Percentiles rank a stretch among this genome's conserved stretches.
Conservation (phyloP, 2,113 vertebrate genomes). For the Hiodon alosoides region DNA sequence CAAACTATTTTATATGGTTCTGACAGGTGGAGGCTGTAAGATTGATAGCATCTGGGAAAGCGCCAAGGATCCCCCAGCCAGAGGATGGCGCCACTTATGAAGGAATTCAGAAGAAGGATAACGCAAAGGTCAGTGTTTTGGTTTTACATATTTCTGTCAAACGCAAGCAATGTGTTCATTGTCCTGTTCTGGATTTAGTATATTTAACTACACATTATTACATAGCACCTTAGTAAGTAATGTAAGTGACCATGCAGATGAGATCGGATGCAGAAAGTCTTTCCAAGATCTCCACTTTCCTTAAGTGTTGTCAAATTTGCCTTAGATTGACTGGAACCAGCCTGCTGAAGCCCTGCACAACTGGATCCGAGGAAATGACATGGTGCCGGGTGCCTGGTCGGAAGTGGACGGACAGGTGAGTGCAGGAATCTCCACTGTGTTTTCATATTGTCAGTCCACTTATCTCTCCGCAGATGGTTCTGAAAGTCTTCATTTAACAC, state of each 20-base stretch:
- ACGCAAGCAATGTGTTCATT: too few relatives aligned
- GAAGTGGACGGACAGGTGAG: constrained; percentile 73
- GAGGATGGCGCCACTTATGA: constrained; percentile 77
- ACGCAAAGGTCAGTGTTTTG: constrained; percentile 57
- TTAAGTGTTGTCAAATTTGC: neutral
- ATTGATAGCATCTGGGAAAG: constrained; percentile 67
- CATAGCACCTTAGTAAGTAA: too few relatives aligned
- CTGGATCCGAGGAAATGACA: constrained; percentile 85
- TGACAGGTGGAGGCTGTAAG: constrained; percentile 74
- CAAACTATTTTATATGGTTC: constrained; percentile 6
- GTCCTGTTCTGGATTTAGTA: too few relatives aligned
- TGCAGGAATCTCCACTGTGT: neutral
- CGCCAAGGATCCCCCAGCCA: constrained; percentile 65
- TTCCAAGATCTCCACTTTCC: neutral
- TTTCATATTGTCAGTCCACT: too few relatives aligned
- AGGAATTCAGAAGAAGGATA: constrained; percentile 81
- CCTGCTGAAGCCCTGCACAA: constrained; percentile 75
- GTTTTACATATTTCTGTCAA: neutral
- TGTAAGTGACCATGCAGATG: too few relatives aligned
- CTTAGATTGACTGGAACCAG: constrained; percentile 79
- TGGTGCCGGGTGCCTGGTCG: constrained; percentile 79
- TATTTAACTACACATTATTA: too few relatives aligned
- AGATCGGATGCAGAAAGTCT: too few relatives aligned
- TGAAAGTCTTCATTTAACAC: neutral
- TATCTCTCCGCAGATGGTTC: too few relatives aligned